Evolutionary conservation across 2,888 invertebrate genomes (phyloP).

Genomic region (Phyllotreta cruciferae): DNA sequence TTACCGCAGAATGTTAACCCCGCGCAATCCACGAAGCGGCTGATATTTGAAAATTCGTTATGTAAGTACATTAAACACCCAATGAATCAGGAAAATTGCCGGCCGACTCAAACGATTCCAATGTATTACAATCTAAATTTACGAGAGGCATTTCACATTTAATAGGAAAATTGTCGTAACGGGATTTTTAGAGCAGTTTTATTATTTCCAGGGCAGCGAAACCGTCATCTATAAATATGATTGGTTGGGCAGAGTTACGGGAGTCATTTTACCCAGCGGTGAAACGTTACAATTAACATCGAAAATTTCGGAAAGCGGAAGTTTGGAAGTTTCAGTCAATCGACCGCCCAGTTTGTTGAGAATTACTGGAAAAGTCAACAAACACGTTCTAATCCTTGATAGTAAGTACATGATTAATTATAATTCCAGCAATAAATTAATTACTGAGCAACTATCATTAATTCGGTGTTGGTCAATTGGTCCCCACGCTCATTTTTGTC

Average conservation of each 20-base stretch:
- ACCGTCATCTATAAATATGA: constrained; percentile 93
- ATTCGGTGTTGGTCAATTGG: background rate
- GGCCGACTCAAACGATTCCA: constrained; percentile 8
- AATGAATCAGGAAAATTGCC: constrained; percentile 5
- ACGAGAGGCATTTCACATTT: background rate
- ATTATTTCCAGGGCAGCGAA: constrained; percentile 72
- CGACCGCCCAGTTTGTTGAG: constrained; percentile 56
- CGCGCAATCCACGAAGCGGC: constrained; percentile 4
- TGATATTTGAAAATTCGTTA: constrained; percentile 16
- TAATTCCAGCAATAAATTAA: background rate
- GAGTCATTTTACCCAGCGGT: constrained; percentile 89
- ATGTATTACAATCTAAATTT: constrained; percentile 11
- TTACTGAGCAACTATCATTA: background rate
- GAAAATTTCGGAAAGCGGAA: constrained; percentile 78
- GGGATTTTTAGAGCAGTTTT: background rate
- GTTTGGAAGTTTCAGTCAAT: constrained; percentile 74
- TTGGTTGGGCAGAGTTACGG: constrained; percentile 83
- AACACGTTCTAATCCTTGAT: constrained; percentile 64
- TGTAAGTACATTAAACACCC: background rate
- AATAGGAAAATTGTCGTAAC: too few species aligned
- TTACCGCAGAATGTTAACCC: constrained; percentile 11
- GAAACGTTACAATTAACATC: constrained; percentile 84
- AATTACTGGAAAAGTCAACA: constrained; percentile 60
- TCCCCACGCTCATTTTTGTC: too few species aligned
- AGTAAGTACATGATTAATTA: constrained; percentile 53